These are phyloP conservation scores for Indicator maculatus DNA, from an alignment of 2,113 vertebrate genomes.

Conservation along the genomic window DNA sequence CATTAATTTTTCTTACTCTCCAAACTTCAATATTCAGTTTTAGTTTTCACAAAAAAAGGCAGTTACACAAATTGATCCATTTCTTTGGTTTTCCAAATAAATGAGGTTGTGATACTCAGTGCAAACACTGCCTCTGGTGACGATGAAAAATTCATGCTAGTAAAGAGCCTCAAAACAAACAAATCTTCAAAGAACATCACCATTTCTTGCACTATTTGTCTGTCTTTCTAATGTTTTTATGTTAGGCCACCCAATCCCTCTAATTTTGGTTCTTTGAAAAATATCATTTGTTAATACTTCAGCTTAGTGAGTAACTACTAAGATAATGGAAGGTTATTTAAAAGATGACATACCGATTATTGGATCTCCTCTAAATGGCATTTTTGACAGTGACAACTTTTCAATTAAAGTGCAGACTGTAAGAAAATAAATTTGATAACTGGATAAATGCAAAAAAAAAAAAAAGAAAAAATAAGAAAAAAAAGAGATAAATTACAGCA, in stretches of 20 bases:
- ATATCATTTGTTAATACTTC: background rate
- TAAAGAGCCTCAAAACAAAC: background rate
- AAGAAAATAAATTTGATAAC: background rate
- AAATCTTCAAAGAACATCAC: background rate
- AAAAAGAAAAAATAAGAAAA: background rate
- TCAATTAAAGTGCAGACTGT: constrained; percentile 90
- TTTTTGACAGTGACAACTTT: constrained; percentile 89
- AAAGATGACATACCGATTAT: constrained; percentile 78
- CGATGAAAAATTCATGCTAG: background rate
- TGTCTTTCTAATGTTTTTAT: background rate
- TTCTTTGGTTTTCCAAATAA: background rate
- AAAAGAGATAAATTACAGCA: background rate
- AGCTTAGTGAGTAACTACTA: background rate
- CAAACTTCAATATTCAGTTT: background rate
- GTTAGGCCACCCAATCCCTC: background rate
- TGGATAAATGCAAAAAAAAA: background rate
- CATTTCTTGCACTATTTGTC: background rate
- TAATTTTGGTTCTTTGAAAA: background rate
- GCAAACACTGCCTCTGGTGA: background rate
- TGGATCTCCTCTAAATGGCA: constrained; percentile 86
- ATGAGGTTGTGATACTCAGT: background rate
- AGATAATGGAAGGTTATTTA: background rate
- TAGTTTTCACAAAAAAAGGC: background rate
- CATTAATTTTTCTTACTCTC: background rate
- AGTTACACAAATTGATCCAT: accelerated